These are phyloP conservation scores for Meghimatium bilineatum DNA, from an alignment of 2,888 invertebrate species.

Conservation along the genomic window DNA sequence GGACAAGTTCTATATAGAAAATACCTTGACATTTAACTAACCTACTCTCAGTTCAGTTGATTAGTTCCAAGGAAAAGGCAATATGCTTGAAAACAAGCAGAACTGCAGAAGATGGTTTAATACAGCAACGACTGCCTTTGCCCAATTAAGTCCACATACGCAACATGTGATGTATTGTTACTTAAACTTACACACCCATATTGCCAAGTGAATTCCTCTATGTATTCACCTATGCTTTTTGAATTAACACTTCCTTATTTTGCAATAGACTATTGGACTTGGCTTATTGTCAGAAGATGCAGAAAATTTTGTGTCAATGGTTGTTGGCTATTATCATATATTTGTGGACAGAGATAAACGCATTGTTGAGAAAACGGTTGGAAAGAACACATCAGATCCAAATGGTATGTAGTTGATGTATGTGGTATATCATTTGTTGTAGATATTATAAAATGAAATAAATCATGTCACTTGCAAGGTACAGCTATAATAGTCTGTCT, in stretches of 20 bases:
- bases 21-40: too few species aligned
- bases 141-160: too few species aligned
- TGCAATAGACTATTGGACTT: conserved; percentile 63
- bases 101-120: too few species aligned
- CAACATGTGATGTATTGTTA: neutral
- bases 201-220: neutral
- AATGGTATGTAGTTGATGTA: conserved; percentile 57
- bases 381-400: conserved; percentile 68
- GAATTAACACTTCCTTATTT: neutral
- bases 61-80: too few species aligned
- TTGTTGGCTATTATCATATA: conserved; percentile 74
- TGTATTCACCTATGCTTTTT: neutral
- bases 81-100: too few species aligned
- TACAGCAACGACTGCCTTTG: too few species aligned
- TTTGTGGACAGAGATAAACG: conserved; percentile 79
- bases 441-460: neutral
- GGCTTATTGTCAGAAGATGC: conserved; percentile 75
- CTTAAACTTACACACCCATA: neutral
- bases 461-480: too few species aligned
- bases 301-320: conserved; percentile 76
- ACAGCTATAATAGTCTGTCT: too few species aligned
- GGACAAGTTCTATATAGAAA: too few species aligned
- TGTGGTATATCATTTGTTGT: neutral
- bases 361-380: conserved; percentile 76
- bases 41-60: too few species aligned